phyloP scores from a whole-genome alignment of 2,113 vertebrate genomes.

The Ammodytes marinus region DNA sequence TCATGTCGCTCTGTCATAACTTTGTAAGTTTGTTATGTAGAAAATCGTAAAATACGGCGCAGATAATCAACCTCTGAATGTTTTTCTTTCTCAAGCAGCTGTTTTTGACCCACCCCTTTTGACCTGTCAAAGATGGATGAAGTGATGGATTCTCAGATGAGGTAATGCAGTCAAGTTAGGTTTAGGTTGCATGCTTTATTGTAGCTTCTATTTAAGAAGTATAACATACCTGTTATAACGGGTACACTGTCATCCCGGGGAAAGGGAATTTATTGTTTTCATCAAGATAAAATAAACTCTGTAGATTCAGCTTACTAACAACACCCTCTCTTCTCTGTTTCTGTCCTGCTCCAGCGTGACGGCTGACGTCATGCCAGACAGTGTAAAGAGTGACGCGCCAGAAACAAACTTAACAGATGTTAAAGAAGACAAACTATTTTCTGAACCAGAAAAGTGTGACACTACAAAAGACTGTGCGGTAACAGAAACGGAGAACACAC shows the following conservation, averaged over 20 bases:
- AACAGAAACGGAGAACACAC: slow-evolving; percentile 20
- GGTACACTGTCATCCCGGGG: too few species aligned
- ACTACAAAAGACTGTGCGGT: slow-evolving; percentile 17
- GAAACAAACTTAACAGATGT: slow-evolving; percentile 29
- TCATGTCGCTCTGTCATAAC: not conserved
- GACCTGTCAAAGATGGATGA: slow-evolving; percentile 61
- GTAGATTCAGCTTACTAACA: not conserved
- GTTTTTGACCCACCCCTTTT: slow-evolving; percentile 18
- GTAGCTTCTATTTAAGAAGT: not conserved
- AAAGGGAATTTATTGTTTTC: not conserved
- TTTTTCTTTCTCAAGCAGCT: slow-evolving; percentile 25
- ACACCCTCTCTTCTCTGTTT: not conserved
- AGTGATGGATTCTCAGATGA: slow-evolving; percentile 65
- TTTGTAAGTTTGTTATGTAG: not conserved
- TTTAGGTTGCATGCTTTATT: not conserved
- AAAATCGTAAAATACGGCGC: not conserved
- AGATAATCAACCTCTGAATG: not conserved
- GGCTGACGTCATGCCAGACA: slow-evolving; percentile 45
- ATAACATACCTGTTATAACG: not conserved
- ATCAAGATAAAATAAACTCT: not conserved
- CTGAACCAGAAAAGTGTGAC: slow-evolving; percentile 28
- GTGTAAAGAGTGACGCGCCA: slow-evolving; percentile 12
- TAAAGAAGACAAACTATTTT: slow-evolving; percentile 35
- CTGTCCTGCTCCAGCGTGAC: slow-evolving; percentile 48
- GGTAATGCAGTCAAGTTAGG: slow-evolving; percentile 50